Evolutionary conservation across 2,113 vertebrate species (phyloP).

Genomic region (Bostrychus sinensis): DNA sequence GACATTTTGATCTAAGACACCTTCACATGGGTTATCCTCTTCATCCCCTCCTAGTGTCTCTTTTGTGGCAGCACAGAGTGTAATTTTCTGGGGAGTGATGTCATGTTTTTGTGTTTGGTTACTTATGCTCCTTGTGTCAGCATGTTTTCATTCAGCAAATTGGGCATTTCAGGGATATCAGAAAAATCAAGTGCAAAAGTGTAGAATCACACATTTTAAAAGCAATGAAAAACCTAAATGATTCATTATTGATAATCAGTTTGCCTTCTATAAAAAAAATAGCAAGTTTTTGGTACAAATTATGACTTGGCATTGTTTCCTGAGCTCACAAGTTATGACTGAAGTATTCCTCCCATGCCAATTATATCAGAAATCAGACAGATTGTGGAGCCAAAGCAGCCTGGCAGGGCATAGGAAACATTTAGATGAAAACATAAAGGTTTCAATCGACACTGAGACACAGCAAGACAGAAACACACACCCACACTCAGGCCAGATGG

Average conservation of each 20-base stretch:
- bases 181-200: neutral
- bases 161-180: too few species aligned
- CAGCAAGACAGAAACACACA: constrained; percentile 18
- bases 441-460: neutral
- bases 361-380: neutral
- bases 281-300: neutral
- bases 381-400: neutral
- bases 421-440: constrained; percentile 10
- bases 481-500: neutral
- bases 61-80: constrained; percentile 5
- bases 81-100: constrained; percentile 10
- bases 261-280: too few species aligned
- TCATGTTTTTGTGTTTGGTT: constrained; percentile 10
- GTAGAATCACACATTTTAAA: neutral
- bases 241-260: neutral
- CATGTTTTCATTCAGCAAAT: constrained; percentile 4
- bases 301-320: neutral
- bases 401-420: neutral
- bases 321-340: neutral
- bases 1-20: neutral
- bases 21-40: neutral
- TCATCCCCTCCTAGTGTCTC: neutral
- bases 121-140: constrained; percentile 4
- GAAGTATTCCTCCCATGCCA: constrained; percentile 19
- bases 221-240: neutral